Evolutionary conservation across 2,113 vertebrate species (phyloP).

Genomic region (Girardinichthys multiradiatus): DNA sequence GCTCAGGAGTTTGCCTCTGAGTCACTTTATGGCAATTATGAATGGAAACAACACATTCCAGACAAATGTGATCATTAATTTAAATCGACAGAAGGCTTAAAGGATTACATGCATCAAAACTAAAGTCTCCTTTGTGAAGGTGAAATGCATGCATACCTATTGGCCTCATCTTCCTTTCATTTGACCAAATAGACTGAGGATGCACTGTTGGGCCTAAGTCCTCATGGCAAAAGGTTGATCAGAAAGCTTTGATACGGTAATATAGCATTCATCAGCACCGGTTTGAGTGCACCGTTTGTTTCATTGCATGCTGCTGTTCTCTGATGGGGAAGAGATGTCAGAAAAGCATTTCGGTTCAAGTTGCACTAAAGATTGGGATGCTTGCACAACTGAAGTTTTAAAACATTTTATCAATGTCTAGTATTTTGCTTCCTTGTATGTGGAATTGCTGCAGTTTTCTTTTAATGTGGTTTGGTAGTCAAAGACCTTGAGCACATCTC

Average conservation of each 20-base stretch:
- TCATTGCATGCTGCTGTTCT: neutral
- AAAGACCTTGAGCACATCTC: neutral
- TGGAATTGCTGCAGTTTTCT: neutral
- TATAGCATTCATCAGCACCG: conserved; percentile 26
- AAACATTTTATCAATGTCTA: neutral
- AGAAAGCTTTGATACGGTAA: conserved; percentile 39
- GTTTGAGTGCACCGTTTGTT: neutral
- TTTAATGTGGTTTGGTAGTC: neutral
- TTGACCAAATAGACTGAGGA: conserved; percentile 9
- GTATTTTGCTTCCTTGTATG: neutral
- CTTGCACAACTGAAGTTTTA: neutral
- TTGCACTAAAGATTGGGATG: neutral
- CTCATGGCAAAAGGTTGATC: neutral
- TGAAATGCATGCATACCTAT: conserved; percentile 3
- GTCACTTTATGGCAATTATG: neutral
- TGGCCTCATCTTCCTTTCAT: conserved; percentile 44
- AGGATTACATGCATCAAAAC: conserved; percentile 46
- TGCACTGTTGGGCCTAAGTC: neutral
- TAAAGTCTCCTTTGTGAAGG: conserved; percentile 28
- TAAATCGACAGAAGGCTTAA: conserved; percentile 37
- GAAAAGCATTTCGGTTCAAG: neutral
- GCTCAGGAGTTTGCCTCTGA: neutral
- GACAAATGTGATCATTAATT: conserved; percentile 1
- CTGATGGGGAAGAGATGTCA: neutral
- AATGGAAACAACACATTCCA: conserved; percentile 25